Conservation (phyloP, 2,888 invertebrate genomes). For the Cetonia aurata region DNA sequence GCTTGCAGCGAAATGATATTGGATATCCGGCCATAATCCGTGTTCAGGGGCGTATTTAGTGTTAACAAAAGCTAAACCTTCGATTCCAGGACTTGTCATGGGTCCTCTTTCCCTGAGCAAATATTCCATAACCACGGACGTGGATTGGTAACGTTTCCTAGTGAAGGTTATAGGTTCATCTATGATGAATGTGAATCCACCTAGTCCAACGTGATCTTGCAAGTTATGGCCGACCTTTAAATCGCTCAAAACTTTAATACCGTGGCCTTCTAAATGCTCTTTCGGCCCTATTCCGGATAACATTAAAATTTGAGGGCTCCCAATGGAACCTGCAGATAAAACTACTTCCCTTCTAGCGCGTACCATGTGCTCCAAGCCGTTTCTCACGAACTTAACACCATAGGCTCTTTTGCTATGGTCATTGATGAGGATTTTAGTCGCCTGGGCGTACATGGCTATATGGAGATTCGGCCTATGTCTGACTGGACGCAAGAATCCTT, state of each 20-base stretch:
- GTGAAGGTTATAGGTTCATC: constrained; percentile 85
- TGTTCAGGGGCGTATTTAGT: constrained; percentile 86
- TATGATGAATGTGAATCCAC: constrained; percentile 85
- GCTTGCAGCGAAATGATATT: constrained; percentile 89
- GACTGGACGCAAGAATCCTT: constrained; percentile 87
- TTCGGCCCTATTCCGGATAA: constrained; percentile 89
- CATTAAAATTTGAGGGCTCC: constrained; percentile 92
- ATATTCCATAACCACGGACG: constrained; percentile 84
- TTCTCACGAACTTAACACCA: constrained; percentile 80
- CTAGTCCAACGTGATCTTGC: constrained; percentile 90
- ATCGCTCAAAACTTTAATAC: constrained; percentile 81
- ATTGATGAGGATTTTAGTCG: constrained; percentile 76
- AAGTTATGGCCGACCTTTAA: constrained; percentile 84
- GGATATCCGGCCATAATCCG: constrained; percentile 86
- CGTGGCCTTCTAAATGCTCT: constrained; percentile 78
- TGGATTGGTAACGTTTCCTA: constrained; percentile 81
- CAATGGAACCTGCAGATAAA: constrained; percentile 88
- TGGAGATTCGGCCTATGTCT: constrained; percentile 83
- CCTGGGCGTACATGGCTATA: constrained; percentile 83
- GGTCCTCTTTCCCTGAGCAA: constrained; percentile 85
- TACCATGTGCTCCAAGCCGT: constrained; percentile 75
- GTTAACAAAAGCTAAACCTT: constrained; percentile 89
- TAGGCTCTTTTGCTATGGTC: constrained; percentile 77
- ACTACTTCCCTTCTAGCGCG: constrained; percentile 85
- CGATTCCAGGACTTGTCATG: constrained; percentile 86